Evolutionary conservation across 2,113 vertebrate genomes (phyloP).

Genomic region (Sorex fumeus): DNA sequence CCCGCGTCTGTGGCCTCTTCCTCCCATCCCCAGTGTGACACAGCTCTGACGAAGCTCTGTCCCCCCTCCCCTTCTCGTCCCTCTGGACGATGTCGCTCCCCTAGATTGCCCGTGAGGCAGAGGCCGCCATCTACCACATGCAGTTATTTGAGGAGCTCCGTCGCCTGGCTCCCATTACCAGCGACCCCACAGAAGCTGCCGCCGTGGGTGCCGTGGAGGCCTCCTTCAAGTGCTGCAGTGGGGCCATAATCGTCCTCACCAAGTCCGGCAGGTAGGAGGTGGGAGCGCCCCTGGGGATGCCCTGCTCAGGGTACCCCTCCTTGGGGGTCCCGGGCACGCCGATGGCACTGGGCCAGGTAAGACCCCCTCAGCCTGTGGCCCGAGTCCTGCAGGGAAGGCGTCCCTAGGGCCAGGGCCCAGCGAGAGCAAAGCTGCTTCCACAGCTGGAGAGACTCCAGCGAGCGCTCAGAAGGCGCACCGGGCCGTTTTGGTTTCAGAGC

Average conservation of each 20-base stretch:
- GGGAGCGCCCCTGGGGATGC: constrained; percentile 31
- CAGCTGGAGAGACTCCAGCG: not conserved
- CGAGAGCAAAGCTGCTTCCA: too few relatives aligned
- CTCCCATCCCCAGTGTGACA: constrained; percentile 10
- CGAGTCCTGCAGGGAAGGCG: not conserved
- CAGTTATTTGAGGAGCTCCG: constrained; percentile 98
- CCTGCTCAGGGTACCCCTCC: not conserved
- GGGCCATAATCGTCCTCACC: constrained; percentile 98
- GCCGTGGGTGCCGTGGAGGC: constrained; percentile 98
- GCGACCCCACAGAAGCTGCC: constrained; percentile 96
- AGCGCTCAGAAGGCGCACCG: fast-evolving
- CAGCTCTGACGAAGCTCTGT: constrained; percentile 83
- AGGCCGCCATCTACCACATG: constrained; percentile 98
- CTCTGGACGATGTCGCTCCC: constrained; percentile 87
- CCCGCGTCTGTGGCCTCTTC: constrained; percentile 48
- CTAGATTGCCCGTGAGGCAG: constrained; percentile 98
- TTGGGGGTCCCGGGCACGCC: not conserved
- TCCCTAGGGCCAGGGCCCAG: not conserved
- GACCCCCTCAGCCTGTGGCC: constrained; percentile 55
- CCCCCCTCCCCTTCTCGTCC: constrained; percentile 72
- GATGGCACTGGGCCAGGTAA: constrained; percentile 61
- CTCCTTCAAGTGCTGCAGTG: constrained; percentile 99
- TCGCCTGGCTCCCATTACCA: constrained; percentile 95
- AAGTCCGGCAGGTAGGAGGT: constrained; percentile 97
- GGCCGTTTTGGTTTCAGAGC: not conserved